These are phyloP conservation scores for Steinernema feltiae DNA, from an alignment of 1,140 invertebrate genomes.

Conservation along the genomic window DNA sequence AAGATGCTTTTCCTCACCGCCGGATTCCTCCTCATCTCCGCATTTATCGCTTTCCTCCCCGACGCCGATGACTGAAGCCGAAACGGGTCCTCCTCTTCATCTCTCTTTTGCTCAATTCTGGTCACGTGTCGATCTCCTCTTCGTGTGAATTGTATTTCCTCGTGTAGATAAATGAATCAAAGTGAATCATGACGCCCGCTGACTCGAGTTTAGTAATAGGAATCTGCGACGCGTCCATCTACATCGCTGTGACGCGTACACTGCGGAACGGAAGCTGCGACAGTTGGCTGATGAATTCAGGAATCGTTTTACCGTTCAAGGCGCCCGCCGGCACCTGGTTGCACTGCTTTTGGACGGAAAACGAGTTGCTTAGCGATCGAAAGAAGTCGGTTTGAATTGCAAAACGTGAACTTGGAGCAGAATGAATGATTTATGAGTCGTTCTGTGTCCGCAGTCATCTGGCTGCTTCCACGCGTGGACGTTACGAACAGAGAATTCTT, in stretches of 20 bases:
- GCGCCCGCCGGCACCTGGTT: neutral
- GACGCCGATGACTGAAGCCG: constrained; percentile 23
- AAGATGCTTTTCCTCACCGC: constrained; percentile 63
- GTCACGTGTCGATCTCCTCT: neutral
- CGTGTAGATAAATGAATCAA: too few species aligned
- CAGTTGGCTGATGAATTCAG: neutral
- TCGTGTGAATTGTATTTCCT: too few species aligned
- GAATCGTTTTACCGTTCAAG: neutral
- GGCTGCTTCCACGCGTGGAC: too few species aligned
- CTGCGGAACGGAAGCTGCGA: too few species aligned
- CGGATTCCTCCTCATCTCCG: constrained; percentile 59
- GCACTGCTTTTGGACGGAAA: neutral
- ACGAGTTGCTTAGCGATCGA: neutral
- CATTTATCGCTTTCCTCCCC: constrained; percentile 53
- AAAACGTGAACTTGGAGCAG: too few species aligned
- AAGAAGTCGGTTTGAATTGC: too few species aligned
- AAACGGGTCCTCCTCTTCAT: neutral
- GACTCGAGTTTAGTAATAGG: too few species aligned
- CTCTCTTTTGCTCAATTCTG: neutral
- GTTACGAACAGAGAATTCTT: too few species aligned
- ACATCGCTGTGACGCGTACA: neutral
- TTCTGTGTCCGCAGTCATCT: too few species aligned
- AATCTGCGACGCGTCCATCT: too few species aligned
- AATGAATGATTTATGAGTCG: too few species aligned
- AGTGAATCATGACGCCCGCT: too few species aligned